These are phyloP conservation scores for Drosophila grimshawi DNA, from an alignment of 1,140 invertebrate genomes.

Conservation along the genomic window DNA sequence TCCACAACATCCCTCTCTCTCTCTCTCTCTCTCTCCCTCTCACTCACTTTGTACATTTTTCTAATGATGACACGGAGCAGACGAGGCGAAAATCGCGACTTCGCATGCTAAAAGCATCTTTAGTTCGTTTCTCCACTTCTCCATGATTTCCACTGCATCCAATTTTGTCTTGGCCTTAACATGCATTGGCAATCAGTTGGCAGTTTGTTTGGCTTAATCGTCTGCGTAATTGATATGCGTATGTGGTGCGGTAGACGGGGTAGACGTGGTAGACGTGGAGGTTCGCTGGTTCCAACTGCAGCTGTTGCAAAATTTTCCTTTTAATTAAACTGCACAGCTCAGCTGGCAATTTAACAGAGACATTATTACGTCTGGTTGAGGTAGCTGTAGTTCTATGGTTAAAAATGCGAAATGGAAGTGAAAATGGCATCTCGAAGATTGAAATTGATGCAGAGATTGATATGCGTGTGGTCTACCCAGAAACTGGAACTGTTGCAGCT, in stretches of 20 bases:
- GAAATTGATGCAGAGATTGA: slow-evolving; percentile 61
- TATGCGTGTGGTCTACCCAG: slow-evolving; percentile 48
- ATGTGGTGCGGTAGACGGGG: slow-evolving; percentile 22
- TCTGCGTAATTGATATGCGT: slow-evolving; percentile 77
- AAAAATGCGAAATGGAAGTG: slow-evolving; percentile 64
- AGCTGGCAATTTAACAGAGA: slow-evolving; percentile 73
- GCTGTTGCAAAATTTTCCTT: slow-evolving; percentile 50
- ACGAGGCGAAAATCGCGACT: slow-evolving; percentile 2
- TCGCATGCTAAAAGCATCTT: not conserved
- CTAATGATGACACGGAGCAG: slow-evolving; percentile 69
- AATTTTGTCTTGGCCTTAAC: slow-evolving; percentile 38
- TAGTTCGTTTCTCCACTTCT: not conserved
- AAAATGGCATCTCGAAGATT: slow-evolving; percentile 43
- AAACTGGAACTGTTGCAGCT: not conserved
- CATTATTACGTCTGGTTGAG: slow-evolving; percentile 60
- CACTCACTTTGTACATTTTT: slow-evolving; percentile 48
- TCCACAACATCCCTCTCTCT: not conserved
- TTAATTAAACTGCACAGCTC: slow-evolving; percentile 75
- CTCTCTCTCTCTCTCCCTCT: not conserved
- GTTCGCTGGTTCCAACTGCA: not conserved
- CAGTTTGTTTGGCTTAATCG: slow-evolving; percentile 82
- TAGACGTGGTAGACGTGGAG: not conserved
- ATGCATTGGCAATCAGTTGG: slow-evolving; percentile 78
- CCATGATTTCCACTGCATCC: slow-evolving; percentile 24
- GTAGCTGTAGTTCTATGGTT: slow-evolving; percentile 2